phyloP scores from a whole-genome alignment of 2,888 invertebrate genomes.

The Oscheius myriophilus region DNA sequence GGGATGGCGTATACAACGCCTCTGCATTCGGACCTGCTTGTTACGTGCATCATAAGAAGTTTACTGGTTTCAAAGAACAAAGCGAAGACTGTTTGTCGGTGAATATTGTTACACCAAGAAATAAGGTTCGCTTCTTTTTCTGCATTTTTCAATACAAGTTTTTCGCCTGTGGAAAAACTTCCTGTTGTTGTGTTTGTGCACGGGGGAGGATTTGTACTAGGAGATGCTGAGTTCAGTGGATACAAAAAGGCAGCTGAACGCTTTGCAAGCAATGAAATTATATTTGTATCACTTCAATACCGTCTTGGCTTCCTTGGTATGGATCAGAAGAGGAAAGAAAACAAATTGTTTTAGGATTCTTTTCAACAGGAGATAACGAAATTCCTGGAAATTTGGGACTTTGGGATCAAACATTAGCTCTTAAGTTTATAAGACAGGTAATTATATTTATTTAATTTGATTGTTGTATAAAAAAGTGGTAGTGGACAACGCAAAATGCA shows the following conservation, averaged over 20 bases:
- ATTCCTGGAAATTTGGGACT: conserved; percentile 55
- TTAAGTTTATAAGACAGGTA: conserved; percentile 54
- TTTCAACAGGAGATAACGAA: conserved; percentile 48
- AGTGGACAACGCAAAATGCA: too few species aligned
- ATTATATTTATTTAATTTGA: not conserved
- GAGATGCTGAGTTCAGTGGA: conserved; percentile 41
- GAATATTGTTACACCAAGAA: conserved; percentile 48
- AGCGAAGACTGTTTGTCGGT: conserved; percentile 56
- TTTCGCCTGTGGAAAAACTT: conserved; percentile 29
- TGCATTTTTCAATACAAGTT: too few species aligned
- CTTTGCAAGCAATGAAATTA: conserved; percentile 50
- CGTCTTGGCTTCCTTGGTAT: conserved; percentile 53
- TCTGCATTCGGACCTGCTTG: not conserved
- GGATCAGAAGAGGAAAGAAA: not conserved
- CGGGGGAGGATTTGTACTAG: conserved; percentile 54
- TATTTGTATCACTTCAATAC: conserved; percentile 57
- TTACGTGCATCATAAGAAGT: not conserved
- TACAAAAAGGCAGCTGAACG: conserved; percentile 49
- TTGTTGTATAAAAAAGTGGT: not conserved
- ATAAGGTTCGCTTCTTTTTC: not conserved
- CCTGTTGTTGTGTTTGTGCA: conserved; percentile 55
- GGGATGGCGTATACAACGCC: conserved; percentile 22
- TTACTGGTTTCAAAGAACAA: conserved; percentile 45
- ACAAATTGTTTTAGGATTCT: conserved; percentile 44
- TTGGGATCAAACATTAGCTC: conserved; percentile 54